Conservation (phyloP, 2,888 invertebrate species). For the Phania funesta region DNA sequence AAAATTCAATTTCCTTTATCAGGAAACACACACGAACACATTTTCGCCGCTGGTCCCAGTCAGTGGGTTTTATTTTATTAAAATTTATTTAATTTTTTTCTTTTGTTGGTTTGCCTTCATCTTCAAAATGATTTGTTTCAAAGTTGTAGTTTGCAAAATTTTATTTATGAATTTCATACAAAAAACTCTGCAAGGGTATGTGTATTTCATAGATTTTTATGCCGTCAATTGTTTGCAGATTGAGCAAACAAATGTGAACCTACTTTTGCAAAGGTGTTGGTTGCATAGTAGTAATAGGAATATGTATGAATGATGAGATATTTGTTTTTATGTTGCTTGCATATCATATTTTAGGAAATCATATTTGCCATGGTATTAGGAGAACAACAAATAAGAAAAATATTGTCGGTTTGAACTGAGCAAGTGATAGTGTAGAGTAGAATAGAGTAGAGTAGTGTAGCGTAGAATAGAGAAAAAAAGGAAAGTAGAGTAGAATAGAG, state of each 20-base stretch:
- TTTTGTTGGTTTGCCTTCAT: background rate
- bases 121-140: constrained; percentile 26
- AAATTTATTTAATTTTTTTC: constrained; percentile 12
- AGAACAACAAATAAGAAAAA: no score
- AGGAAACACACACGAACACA: constrained; percentile 45
- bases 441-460: no score
- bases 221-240: constrained; percentile 14
- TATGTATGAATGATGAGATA: constrained; percentile 7
- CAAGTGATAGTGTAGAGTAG: no score
- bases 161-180: constrained; percentile 21
- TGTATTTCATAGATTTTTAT: constrained; percentile 1
- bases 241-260: background rate
- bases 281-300: background rate
- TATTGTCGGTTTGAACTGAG: no score
- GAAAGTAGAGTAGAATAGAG: no score
- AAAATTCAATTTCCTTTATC: constrained; percentile 62
- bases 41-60: background rate
- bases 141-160: constrained; percentile 8
- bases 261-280: constrained; percentile 5
- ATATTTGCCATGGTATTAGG: background rate
- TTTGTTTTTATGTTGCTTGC: constrained; percentile 1
- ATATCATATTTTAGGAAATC: constrained; percentile 5
- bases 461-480: no score
- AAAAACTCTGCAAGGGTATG: background rate
- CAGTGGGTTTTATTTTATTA: background rate